Evolutionary conservation across 2,113 vertebrate genomes (phyloP), one percentile per base, ranked within the genome.

Genomic region (Arenaria interpres): DNA sequence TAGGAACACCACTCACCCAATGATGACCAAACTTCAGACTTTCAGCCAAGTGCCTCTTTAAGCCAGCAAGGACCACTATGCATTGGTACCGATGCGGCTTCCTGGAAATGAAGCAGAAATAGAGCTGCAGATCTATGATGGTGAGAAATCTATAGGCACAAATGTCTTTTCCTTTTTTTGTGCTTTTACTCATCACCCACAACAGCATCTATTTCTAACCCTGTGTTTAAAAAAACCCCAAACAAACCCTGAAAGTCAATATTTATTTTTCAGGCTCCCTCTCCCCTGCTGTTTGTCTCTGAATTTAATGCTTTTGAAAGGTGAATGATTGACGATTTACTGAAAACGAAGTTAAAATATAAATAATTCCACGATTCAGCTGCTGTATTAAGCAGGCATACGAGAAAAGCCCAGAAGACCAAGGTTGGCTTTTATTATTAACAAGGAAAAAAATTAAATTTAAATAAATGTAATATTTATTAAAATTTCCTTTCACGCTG

Each of bases 391-490:
- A 81, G 80, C 83, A 91, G 93, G 93, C 91, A 93, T 79, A 91
- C 83, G 45, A 96, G 89, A 94, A 97, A 93, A 96, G 90, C 88
- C 95, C 95, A 88, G 79, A 94, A 97, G 96, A 97, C 89, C 76
- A 74, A 95, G 90, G 90, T 53, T 94, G 94, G 91, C 93, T 96
- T 98, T 97, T 97, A 97, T 97, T 98, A 96, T 97, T 97, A 97
- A 96, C 95, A 97, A 98, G 96, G 92, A 97, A 95, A 97, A 90
- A 97, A 97, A 96, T 97, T 95, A 97, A 97, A 93, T 95, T 69
- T 96, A 98, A 98, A 97, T 97, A 96, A 97, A 97, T 94, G 96
- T 96, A 96, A 96, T 96, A 96, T 98, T 97, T 97, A 97, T 97
- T 97, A 97, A 97, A 97, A 97, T 95, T 98, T 98, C 96, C 94